Evolutionary conservation across 2,888 invertebrate species (phyloP), one percentile per base, ranked within the genome.

Genomic region (Caenorhabditis sp.): DNA sequence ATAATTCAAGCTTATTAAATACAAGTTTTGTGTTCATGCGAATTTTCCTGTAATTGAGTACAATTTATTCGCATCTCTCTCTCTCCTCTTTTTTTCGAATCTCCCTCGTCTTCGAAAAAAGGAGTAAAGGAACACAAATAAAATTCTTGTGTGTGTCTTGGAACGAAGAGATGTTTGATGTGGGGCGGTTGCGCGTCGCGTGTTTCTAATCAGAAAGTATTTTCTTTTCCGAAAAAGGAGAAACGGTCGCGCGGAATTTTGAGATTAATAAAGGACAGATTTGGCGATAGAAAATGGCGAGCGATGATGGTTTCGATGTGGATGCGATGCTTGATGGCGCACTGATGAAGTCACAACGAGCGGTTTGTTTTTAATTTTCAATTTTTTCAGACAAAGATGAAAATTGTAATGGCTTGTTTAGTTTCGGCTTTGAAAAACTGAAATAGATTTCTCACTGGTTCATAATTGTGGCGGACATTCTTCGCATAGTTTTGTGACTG

Each of bases 241-340:
- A 14, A 43, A 17, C 5, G 14, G 43, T n/a, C 20, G 52, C 20
- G 8, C 7, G 52, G 20, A 21, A 23, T 52, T 52, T 52, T 52
- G 17, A 23, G 31, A 31, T 31, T 31, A 31, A 7, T 7, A 31
- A 4, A 31, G 31, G 5, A 43, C 43, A 43, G 43, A 43, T 43
- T 43, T 43, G 52, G 21, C 31, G 17, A 20, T 58, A 20, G 60
- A 63, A 49, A 61, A 80, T 77, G 72, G 67, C 66, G 36, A 43
- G 43, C 17, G 77, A 73, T 49, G 64, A 59, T 52, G 61, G 38
- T 38, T 20, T 49, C 49, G 77, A 81, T 21, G 77, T 81, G 54
- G 81, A 81, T 58, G 76, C 76, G 36, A 76, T 81, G 69, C 73
- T 81, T 38, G 81, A 81, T 56, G 69, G 76, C 31, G 80, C 80